A percentile compares a stretch with the other conserved stretches of the same genome.
Conservation (phyloP, 2,797 vertebrate genomes). For the Malurus splendens region DNA sequence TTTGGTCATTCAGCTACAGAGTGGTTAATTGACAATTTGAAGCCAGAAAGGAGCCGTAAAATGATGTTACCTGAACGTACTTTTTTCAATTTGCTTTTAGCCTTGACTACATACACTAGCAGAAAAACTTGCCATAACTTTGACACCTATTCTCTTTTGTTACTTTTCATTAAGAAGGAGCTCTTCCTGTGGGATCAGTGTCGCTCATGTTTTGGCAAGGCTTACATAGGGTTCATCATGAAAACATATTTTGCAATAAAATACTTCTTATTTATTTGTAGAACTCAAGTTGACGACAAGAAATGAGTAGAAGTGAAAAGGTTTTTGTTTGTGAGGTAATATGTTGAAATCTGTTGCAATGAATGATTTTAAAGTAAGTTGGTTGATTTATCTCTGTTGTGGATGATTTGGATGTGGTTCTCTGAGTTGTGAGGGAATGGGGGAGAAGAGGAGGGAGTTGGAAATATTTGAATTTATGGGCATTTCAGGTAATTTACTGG, state of each 20-base stretch:
- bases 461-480: neutral
- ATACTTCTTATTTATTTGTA: neutral
- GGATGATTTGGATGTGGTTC: neutral
- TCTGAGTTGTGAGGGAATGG: neutral
- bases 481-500: neutral
- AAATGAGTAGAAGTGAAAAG: neutral
- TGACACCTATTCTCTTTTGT: neutral
- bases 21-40: neutral
- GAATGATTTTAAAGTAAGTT: neutral
- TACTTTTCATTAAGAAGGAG: neutral
- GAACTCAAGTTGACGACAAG: neutral
- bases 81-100: neutral
- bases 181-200: neutral
- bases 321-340: neutral
- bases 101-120: neutral
- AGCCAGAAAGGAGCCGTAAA: neutral
- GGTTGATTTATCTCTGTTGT: neutral
- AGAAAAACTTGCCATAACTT: neutral
- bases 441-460: neutral
- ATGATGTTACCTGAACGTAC: neutral
- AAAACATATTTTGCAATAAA: neutral
- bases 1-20: neutral
- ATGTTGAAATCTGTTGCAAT: neutral
- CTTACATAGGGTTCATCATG: neutral
- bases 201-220: neutral